Conservation (phyloP, 2,113 vertebrate species). For the Calidris pugnax region DNA sequence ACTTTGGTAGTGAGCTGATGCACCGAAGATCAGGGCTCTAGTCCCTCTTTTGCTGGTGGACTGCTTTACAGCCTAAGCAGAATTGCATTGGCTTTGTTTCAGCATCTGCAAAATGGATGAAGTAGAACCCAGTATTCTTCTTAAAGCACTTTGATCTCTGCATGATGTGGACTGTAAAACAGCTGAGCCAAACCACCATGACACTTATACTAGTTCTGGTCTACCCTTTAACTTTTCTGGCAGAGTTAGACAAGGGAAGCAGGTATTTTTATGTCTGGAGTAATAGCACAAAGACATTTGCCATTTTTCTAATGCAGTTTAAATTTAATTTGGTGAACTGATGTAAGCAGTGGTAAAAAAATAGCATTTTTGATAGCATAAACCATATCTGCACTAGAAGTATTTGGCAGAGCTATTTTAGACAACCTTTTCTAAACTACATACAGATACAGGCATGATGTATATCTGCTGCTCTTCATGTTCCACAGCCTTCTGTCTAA, state of each 20-base stretch:
- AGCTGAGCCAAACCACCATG: neutral
- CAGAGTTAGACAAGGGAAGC: neutral
- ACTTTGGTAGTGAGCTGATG: neutral
- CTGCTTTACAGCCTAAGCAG: neutral
- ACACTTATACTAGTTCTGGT: neutral
- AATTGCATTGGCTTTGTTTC: neutral
- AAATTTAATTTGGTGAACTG: neutral
- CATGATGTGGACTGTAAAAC: neutral
- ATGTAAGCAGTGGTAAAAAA: neutral
- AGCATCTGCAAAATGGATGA: neutral
- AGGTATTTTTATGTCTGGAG: neutral
- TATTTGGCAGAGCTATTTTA: neutral
- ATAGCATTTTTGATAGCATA: neutral
- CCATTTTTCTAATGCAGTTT: neutral
- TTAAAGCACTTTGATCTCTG: neutral
- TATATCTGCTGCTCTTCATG: neutral
- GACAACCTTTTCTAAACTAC: neutral
- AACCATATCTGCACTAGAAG: neutral
- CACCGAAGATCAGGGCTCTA: rapidly evolving
- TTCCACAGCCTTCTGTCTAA: neutral
- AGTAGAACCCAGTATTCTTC: neutral
- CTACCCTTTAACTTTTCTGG: neutral
- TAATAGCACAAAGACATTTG: neutral
- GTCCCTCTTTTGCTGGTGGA: neutral
- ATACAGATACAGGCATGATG: neutral